Evolutionary conservation across 2,113 vertebrate species (phyloP).

Genomic region (Orthonyx spaldingii): DNA sequence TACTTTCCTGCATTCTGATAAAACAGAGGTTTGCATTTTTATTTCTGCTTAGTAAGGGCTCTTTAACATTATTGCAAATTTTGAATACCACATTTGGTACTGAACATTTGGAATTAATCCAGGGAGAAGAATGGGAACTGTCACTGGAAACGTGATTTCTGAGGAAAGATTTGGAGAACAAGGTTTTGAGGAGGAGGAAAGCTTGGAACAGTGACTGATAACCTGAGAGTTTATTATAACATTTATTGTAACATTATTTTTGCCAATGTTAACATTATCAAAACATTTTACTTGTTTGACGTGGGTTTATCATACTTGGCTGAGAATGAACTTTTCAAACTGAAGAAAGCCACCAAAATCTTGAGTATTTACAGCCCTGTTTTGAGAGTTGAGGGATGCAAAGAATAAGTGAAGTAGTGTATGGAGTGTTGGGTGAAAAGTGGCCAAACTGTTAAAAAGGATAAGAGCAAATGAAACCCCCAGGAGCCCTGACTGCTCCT

Average conservation of each 20-base stretch:
- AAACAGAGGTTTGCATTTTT: background rate
- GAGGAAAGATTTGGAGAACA: background rate
- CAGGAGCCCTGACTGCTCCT: background rate
- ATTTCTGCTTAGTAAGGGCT: background rate
- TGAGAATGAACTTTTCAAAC: background rate
- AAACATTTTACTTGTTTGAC: background rate
- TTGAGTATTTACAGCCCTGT: background rate
- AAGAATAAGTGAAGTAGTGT: background rate
- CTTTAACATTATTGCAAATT: background rate
- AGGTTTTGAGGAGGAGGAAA: background rate
- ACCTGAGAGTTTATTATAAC: background rate
- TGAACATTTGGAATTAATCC: background rate
- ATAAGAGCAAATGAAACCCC: background rate
- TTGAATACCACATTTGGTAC: background rate
- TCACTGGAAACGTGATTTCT: background rate
- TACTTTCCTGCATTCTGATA: background rate
- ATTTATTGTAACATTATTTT: background rate
- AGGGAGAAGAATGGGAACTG: background rate
- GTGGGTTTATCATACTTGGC: rapidly evolving
- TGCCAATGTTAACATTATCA: background rate
- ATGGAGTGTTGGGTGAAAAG: background rate
- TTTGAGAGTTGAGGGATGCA: background rate
- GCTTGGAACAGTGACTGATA: background rate
- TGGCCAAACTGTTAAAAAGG: background rate
- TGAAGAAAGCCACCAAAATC: background rate